phyloP scores from a whole-genome alignment of 2,888 invertebrate species.

The Tetropium fuscum region DNA sequence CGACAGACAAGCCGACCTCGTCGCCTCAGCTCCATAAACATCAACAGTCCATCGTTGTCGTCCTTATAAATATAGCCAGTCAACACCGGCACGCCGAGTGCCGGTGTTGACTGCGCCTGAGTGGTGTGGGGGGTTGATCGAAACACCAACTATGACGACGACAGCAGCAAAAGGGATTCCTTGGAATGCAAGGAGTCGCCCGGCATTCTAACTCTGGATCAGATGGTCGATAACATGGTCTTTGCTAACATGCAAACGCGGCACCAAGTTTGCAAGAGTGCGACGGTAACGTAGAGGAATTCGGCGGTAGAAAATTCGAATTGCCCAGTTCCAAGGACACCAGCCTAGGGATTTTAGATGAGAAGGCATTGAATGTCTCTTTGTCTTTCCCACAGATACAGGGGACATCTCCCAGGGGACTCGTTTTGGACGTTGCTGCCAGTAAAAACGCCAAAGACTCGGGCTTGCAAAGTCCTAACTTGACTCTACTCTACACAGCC shows the following conservation, averaged over 20 bases:
- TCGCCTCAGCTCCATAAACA: conserved; percentile 35
- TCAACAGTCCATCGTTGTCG: conserved; percentile 16
- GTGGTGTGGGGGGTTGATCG: too few relatives aligned
- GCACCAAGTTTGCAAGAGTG: conserved; percentile 43
- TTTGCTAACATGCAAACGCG: conserved; percentile 30
- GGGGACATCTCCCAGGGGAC: too few relatives aligned
- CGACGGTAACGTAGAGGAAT: conserved; percentile 30
- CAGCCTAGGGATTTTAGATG: conserved; percentile 29
- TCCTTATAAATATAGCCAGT: conserved; percentile 35
- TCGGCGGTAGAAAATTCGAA: conserved; percentile 29
- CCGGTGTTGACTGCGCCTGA: too few relatives aligned
- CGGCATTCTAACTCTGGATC: conserved; percentile 89
- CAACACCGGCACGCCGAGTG: conserved; percentile 40
- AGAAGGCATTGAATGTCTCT: too few relatives aligned
- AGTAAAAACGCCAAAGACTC: conserved; percentile 36
- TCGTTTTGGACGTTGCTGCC: conserved; percentile 25
- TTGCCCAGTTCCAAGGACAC: conserved; percentile 32
- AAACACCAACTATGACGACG: conserved; percentile 31
- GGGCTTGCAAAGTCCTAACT: conserved; percentile 57
- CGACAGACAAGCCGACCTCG: conserved; percentile 46
- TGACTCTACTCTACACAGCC: conserved; percentile 59
- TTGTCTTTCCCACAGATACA: too few relatives aligned
- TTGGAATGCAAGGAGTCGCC: conserved; percentile 85
- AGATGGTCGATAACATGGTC: conserved; percentile 75
- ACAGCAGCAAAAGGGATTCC: conserved; percentile 77